Evolutionary conservation across 2,113 vertebrate genomes (phyloP).

Genomic region (Perca fluviatilis): DNA sequence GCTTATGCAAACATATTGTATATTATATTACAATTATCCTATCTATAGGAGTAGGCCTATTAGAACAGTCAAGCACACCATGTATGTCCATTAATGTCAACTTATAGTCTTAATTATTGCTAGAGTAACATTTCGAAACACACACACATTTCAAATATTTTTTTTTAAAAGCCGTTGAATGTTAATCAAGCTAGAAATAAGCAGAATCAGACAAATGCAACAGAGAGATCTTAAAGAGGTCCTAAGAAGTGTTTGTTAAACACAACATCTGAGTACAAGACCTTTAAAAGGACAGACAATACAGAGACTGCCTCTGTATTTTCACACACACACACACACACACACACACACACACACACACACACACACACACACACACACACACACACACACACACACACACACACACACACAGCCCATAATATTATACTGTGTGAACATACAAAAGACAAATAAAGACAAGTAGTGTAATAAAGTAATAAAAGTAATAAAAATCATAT

Average conservation of each 20-base stretch:
- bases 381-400: too few relatives aligned
- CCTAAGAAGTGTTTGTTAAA: conserved; percentile 6
- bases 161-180: not conserved
- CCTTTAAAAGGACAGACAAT: conserved; percentile 3
- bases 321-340: too few relatives aligned
- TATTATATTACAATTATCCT: too few relatives aligned
- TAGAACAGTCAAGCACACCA: too few relatives aligned
- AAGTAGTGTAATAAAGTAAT: too few relatives aligned
- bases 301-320: not conserved
- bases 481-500: too few relatives aligned
- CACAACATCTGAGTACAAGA: not conserved
- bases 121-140: not conserved
- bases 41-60: too few relatives aligned
- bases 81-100: not conserved
- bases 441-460: not conserved
- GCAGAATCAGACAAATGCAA: not conserved
- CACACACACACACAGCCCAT: not conserved
- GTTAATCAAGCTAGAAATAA: not conserved
- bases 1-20: too few relatives aligned
- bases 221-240: conserved; percentile 5
- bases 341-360: too few relatives aligned
- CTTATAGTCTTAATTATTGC: not conserved
- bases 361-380: too few relatives aligned
- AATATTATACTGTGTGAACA: not conserved
- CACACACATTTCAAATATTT: not conserved